phyloP scores from a whole-genome alignment of 2,888 invertebrate species.

The Norana najaformis region DNA sequence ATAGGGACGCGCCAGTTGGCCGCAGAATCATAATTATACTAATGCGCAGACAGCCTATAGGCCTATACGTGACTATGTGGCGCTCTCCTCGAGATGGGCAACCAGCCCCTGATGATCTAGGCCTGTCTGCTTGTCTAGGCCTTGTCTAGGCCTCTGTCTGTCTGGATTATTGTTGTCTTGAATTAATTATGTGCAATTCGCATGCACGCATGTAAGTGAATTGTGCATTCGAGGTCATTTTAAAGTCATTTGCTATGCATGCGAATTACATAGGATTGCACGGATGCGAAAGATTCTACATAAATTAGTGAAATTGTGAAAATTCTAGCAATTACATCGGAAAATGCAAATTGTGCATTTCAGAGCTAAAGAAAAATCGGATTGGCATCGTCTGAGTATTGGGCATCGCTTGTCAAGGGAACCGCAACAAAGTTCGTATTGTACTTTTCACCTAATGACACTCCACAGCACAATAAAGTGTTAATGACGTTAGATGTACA shows the following conservation, averaged over 20 bases:
- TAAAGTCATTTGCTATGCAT: not conserved
- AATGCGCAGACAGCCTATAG: not conserved
- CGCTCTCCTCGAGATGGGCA: slow-evolving; percentile 5
- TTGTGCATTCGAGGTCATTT: not conserved
- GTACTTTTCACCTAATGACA: no score
- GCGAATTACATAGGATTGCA: not conserved
- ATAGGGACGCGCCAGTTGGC: slow-evolving; percentile 5
- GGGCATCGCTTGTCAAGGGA: no score
- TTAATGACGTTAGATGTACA: no score
- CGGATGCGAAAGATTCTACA: not conserved
- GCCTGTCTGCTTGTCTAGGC: slow-evolving; percentile 5
- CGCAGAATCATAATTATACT: not conserved
- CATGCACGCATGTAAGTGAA: not conserved
- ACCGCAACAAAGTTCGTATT: no score
- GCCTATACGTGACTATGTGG: slow-evolving; percentile 5
- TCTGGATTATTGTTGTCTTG: slow-evolving; percentile 5
- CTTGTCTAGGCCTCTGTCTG: slow-evolving; percentile 1
- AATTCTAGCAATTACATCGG: not conserved
- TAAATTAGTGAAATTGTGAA: not conserved
- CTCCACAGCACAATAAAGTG: no score
- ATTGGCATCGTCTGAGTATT: not conserved
- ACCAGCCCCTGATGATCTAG: not conserved
- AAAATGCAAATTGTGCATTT: not conserved
- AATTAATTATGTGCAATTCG: not conserved
- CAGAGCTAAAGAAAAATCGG: not conserved